Evolutionary conservation across 1,140 invertebrate genomes (phyloP), one percentile per base, ranked within the genome.

Genomic region (Marisa cornuarietis): DNA sequence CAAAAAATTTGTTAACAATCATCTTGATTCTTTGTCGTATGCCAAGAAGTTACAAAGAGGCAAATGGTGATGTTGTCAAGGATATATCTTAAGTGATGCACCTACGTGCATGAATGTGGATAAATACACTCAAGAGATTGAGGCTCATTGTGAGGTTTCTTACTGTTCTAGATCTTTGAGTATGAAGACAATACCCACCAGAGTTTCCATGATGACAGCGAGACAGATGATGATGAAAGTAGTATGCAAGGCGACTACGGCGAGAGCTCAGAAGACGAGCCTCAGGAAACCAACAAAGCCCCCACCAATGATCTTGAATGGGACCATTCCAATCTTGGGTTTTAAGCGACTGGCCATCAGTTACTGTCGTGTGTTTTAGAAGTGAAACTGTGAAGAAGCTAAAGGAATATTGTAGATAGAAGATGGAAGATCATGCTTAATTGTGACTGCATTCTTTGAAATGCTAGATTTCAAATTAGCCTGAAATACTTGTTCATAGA

Each of bases 281-380:
- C 92, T 52, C 92, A 92, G 31, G 91, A 91, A 68, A 88, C 86
- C 49, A 90, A 88, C 54, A 87, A 81, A 77, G 91, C 92, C 78
- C 89, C 93, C 42, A 76, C 92, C 80, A 90, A 83, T 78, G 92
- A 93, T 79, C 88, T 94, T 65, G 94, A 94, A 84, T 94, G 94
- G 94, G 94, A 94, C 88, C 93, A 94, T 88, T 94, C 93, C 69
- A 93, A 91, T 71, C 90, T 93, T 18, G 76, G 76, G 20, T 77
- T 77, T 63, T 77, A 42, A 77, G 65, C 31, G 8, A 18, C 18
- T 8, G 5, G 22, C 22, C 65, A 68, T 31, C 26, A 13, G 22
- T n/a, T 68, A 11, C 22, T n/a, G 26, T 68, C 22, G 65, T 68
- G 65, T 68, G 22, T 13, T 22, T 14, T 68, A 18, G 54, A 18